phyloP scores from a whole-genome alignment of 1,140 invertebrate species.

The Trachymyrmex septentrionalis region DNA sequence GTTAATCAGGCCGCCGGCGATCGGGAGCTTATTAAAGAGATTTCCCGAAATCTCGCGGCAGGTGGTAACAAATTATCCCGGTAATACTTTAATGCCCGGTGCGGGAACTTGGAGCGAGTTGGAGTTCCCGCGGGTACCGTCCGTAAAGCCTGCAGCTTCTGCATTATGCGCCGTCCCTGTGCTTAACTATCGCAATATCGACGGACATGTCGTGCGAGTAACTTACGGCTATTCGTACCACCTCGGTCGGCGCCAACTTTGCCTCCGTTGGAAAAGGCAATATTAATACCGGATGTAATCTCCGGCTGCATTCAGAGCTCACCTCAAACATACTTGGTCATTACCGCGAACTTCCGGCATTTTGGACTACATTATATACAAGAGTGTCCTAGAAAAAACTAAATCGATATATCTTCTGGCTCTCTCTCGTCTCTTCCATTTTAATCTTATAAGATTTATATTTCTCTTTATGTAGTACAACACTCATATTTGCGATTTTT shows the following conservation, averaged over 20 bases:
- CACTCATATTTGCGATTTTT: background rate
- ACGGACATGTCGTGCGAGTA: conserved; percentile 69
- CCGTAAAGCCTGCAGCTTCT: conserved; percentile 60
- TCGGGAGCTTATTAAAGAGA: conserved; percentile 64
- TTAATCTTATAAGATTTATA: background rate
- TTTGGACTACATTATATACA: conserved; percentile 25
- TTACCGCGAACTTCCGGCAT: conserved; percentile 41
- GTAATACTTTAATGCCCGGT: conserved; percentile 72
- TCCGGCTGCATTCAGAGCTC: conserved; percentile 65
- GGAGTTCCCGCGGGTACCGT: conserved; percentile 27
- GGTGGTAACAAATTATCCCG: conserved; percentile 71
- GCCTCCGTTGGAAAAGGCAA: conserved; percentile 68
- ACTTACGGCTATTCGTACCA: conserved; percentile 71
- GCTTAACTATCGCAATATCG: conserved; percentile 75
- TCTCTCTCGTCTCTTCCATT: background rate
- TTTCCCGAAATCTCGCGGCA: conserved; percentile 56
- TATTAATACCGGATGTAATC: conserved; percentile 75
- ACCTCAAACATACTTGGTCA: conserved; percentile 33
- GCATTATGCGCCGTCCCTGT: conserved; percentile 65
- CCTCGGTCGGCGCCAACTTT: conserved; percentile 61
- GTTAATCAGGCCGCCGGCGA: conserved; percentile 61
- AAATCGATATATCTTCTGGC: background rate
- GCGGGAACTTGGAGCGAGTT: conserved; percentile 53
- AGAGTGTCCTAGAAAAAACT: conserved; percentile 9
- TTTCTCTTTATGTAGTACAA: background rate